phyloP scores from a whole-genome alignment of 2,888 invertebrate species.

The Tridacna crocea region DNA sequence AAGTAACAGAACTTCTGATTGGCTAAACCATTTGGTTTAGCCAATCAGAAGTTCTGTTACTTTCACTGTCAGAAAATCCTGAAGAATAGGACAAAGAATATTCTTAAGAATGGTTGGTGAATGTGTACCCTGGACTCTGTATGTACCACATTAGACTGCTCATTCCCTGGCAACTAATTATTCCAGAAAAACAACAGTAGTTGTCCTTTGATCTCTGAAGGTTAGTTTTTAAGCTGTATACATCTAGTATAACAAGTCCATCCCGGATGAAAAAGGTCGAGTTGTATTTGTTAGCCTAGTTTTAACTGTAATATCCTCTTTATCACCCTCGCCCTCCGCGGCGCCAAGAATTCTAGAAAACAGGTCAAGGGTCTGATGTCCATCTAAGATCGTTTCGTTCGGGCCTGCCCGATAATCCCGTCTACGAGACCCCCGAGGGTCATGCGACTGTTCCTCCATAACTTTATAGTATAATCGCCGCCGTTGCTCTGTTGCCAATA shows the following conservation, averaged over 20 bases:
- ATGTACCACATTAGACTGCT: background rate
- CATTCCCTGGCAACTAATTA: too few relatives aligned
- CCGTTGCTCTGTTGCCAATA: slow-evolving; percentile 81
- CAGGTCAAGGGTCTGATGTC: slow-evolving; percentile 81
- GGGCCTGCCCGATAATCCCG: slow-evolving; percentile 31
- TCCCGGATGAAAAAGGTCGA: slow-evolving; percentile 60
- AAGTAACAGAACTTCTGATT: too few relatives aligned
- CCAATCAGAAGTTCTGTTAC: too few relatives aligned
- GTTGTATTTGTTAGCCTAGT: slow-evolving; percentile 65
- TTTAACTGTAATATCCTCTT: slow-evolving; percentile 70
- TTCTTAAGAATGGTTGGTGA: too few relatives aligned
- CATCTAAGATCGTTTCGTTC: slow-evolving; percentile 75
- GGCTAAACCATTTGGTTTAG: too few relatives aligned
- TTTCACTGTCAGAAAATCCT: too few relatives aligned
- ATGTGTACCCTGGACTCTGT: too few relatives aligned
- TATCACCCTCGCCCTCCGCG: slow-evolving; percentile 80
- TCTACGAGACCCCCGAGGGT: background rate
- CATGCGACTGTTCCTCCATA: slow-evolving; percentile 70
- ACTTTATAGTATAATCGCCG: slow-evolving; percentile 79
- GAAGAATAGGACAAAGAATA: too few relatives aligned
- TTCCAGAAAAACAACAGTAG: too few relatives aligned
- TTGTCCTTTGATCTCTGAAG: too few relatives aligned
- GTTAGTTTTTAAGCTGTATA: too few relatives aligned
- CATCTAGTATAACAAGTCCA: slow-evolving; percentile 71
- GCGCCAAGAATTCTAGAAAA: slow-evolving; percentile 82